Evolutionary conservation across 2,797 vertebrate genomes (phyloP).

Genomic region (Lagorchestes hirsutus): DNA sequence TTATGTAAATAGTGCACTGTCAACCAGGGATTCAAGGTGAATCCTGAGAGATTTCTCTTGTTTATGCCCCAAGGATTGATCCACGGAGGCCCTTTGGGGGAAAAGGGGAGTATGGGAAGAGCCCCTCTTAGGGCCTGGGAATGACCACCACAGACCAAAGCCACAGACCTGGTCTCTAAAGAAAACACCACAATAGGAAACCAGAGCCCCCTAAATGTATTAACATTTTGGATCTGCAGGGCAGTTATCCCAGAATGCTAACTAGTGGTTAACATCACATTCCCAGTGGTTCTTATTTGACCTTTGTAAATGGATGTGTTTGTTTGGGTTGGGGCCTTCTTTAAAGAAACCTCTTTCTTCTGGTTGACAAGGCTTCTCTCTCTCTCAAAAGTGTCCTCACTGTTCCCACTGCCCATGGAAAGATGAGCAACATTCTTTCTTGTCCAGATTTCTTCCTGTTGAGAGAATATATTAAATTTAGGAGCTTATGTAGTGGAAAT

Average conservation of each 20-base stretch:
- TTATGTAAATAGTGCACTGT: constrained; percentile 78
- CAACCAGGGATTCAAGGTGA: constrained; percentile 75
- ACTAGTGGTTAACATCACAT: constrained; percentile 56
- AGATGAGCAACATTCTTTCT: neutral
- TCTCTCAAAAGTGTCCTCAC: neutral
- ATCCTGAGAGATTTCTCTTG: constrained; percentile 67
- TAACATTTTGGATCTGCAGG: constrained; percentile 39
- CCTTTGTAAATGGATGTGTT: constrained; percentile 4
- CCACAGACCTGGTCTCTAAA: constrained; percentile 2
- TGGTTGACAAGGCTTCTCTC: neutral
- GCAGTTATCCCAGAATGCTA: constrained; percentile 62
- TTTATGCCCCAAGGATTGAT: neutral
- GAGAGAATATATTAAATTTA: constrained; percentile 19
- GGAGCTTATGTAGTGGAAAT: constrained; percentile 7
- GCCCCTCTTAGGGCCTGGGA: neutral
- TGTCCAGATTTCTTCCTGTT: constrained; percentile 7
- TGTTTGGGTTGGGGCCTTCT: constrained; percentile 19
- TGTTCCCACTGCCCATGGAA: neutral
- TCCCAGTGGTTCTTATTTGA: constrained; percentile 43
- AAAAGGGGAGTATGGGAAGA: constrained; percentile 1
- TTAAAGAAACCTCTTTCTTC: constrained; percentile 31
- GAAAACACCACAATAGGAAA: constrained; percentile 62
- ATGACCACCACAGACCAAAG: constrained; percentile 12
- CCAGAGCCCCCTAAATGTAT: constrained; percentile 35
- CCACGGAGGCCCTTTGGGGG: neutral